Evolutionary conservation across 64 coral and sea anemone species (phyloP).

Genomic region (Pachyseris speciosa): DNA sequence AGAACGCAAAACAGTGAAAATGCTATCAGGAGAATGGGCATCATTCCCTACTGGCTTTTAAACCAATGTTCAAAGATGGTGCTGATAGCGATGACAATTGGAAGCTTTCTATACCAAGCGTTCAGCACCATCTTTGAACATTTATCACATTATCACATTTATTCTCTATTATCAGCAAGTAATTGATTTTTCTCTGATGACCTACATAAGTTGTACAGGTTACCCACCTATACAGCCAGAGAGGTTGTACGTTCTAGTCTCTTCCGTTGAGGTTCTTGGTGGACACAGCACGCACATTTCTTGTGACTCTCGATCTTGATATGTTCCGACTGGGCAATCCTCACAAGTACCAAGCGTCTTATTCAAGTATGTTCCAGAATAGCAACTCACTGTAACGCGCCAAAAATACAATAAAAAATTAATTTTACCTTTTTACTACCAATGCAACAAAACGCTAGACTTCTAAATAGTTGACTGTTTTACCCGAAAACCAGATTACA

Average conservation of each 20-base stretch:
- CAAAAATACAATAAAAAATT: background rate
- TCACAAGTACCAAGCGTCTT: slow-evolving; percentile 22
- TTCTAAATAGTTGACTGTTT: background rate
- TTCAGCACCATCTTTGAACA: no score
- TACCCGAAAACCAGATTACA: background rate
- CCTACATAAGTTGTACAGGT: background rate
- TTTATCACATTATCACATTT: background rate
- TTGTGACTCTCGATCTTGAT: slow-evolving; percentile 42
- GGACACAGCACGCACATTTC: slow-evolving; percentile 41
- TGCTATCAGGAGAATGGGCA: no score
- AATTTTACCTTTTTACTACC: background rate
- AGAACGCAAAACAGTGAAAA: no score
- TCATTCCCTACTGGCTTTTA: no score
- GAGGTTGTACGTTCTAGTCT: slow-evolving; percentile 20
- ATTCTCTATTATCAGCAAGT: background rate
- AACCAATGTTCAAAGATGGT: no score
- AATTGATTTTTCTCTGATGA: background rate
- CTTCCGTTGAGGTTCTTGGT: slow-evolving; percentile 48
- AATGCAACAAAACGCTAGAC: background rate
- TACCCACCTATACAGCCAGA: slow-evolving; percentile 42
- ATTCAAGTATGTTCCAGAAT: slow-evolving; percentile 47
- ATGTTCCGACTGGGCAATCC: slow-evolving; percentile 52
- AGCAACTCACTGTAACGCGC: slow-evolving; percentile 2
- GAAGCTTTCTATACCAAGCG: no score
- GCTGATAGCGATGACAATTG: no score